Evolutionary conservation across 2,113 vertebrate genomes (phyloP), one percentile per base, ranked within the genome.

Genomic region (Cyanistes caeruleus): DNA sequence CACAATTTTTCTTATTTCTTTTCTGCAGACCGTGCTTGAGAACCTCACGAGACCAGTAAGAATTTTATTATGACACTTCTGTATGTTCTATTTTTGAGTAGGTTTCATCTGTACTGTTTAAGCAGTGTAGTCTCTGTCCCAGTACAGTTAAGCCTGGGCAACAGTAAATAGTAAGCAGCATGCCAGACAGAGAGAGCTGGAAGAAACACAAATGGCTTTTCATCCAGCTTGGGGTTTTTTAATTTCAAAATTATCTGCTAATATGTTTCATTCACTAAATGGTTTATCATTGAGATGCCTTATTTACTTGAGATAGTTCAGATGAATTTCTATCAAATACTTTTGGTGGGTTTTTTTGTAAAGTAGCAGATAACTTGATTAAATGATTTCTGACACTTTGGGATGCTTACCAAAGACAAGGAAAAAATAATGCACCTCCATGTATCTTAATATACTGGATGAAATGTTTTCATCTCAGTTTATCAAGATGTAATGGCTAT

Each of bases 141-240:
- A 60, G 31, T 53, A 39, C 12, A 43, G 23, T 65, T 58, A 52
- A 33, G 11, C 22, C 11, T 86, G 90, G 52, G 35, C 33, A 86
- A 27, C 4, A n/a, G 10, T 19, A 48, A 91, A 43, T 16, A 84
- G 19, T 16, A 52, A 89, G 14, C 28, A 83, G 11, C 15, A 30
- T 37, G 31, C 31, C 51, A 93, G 67, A 31, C 24, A 69, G 35
- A 41, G 43, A 51, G 23, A 69, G 23, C 41, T 83, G 80, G 46
- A 89, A 53, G 62, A 95, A 95, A 76, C 62, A 55, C 18, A 95
- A 62, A 76, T 76, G 49, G 30, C 13, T 73, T 9, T 73, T 76
- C 30, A 46, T 58, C 43, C 49, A 84, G 2, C 24, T 43, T 63
- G 28, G 4, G 15, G 1, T 55, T 68, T 55, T n/a, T 84, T 75